A percentile compares a stretch with the other conserved stretches of the same genome.
Evolutionary conservation across 2,797 vertebrate genomes (phyloP).

Genomic region (Rhadinocentrus ornatus): DNA sequence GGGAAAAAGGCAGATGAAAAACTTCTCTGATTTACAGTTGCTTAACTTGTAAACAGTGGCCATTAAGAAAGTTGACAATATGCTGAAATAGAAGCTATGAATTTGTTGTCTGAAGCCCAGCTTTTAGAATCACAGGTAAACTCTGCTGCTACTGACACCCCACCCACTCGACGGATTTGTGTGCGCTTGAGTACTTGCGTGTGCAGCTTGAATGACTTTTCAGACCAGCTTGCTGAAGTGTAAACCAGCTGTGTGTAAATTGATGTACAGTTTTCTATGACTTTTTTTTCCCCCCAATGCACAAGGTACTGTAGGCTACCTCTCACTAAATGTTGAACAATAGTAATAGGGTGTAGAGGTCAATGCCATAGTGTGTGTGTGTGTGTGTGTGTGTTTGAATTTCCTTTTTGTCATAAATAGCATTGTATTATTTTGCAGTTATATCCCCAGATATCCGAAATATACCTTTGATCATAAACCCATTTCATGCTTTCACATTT

Average conservation of each 20-base stretch:
- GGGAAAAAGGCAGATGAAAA: not conserved
- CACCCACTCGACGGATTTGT: conserved; percentile 6
- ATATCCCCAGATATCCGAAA: conserved; percentile 24
- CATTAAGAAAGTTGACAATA: conserved; percentile 17
- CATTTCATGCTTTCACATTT: conserved; percentile 30
- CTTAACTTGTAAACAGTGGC: not conserved
- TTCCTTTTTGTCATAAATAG: conserved; percentile 52
- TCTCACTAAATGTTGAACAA: conserved; percentile 68
- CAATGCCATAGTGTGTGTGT: conserved; percentile 60
- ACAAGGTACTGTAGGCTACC: conserved; percentile 80
- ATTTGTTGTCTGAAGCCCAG: conserved; percentile 29
- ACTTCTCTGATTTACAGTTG: conserved; percentile 7
- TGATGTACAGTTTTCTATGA: conserved; percentile 72
- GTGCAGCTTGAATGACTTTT: conserved; percentile 56
- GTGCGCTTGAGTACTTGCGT: conserved; percentile 56
- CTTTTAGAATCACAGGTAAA: conserved; percentile 47
- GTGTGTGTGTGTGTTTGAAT: conserved; percentile 31
- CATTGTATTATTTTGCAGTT: conserved; percentile 42
- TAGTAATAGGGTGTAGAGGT: conserved; percentile 60
- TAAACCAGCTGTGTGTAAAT: conserved; percentile 73
- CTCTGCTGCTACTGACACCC: conserved; percentile 60
- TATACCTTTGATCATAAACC: conserved; percentile 32
- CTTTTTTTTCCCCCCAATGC: conserved; percentile 54
- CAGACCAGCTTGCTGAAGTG: conserved; percentile 56
- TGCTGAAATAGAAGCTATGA: conserved; percentile 13